Base-by-base conservation (phyloP, 2,113 vertebrate species). In the Coturnix japonica region DNA sequence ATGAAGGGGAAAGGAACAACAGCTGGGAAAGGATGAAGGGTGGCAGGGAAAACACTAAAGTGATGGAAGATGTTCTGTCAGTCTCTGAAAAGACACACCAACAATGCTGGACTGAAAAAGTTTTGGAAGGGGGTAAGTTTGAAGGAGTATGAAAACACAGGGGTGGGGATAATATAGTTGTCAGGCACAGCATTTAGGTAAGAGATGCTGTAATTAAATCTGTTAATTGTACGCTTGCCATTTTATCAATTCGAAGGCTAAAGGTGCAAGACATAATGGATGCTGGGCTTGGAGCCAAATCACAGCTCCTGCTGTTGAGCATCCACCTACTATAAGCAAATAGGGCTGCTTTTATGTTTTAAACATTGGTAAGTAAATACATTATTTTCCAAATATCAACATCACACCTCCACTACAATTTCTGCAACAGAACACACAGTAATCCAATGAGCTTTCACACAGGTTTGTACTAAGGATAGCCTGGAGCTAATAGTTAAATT, bases 211-310 rank as follows among this genome's bases (percentile, higher is more conserved):
- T 26, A 90, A 28, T 51, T 76, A 93, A 85, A 70, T 79, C 54
- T 89, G 83, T 66, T 94, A 76, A 94, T 85, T 82, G 84, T 7
- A 66, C 1, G 8, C 74, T 78, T 96, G 86, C 56, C 86, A 89
- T 84, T 95, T 85, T 35, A 87, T 33, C 89, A 92, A 33, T 82
- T 56, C 66, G 54, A 81, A 90, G 74, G 77, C 81, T 89, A 89
- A 87, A 89, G 67, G 90, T 89, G 54, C 28, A 69, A 59, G 19
- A 54, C 14, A 30, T 43, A 92, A 91, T 81, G 80, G 77, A 91
- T 83, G 53, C 73, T 75, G 61, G 91, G 93, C 72, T 71, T 30
- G 20, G 33, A 82, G 80, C 74, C 94, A 94, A 85, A 89, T 90
- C 86, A 49, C 49, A 81, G 83, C 73, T 94, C 57, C 77, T 81